Evolutionary conservation across 2,113 vertebrate genomes (phyloP).

Genomic region (Poeciliopsis retropinna): DNA sequence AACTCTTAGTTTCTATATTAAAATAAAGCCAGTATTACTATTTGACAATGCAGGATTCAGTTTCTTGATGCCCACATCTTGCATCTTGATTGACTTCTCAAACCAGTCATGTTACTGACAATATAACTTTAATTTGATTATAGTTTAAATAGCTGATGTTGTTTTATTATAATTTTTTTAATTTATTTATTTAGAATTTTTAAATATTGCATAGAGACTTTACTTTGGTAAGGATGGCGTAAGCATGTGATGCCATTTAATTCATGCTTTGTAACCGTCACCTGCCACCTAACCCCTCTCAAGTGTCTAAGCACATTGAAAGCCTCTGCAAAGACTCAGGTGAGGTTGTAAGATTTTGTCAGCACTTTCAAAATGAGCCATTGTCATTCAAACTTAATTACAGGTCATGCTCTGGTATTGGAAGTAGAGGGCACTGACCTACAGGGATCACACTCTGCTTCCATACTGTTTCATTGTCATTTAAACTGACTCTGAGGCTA

Average conservation of each 20-base stretch:
- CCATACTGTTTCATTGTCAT: slow-evolving; percentile 66
- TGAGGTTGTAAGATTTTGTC: slow-evolving; percentile 59
- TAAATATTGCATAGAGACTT: background rate
- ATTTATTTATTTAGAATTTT: background rate
- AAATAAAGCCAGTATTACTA: background rate
- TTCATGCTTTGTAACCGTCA: slow-evolving; percentile 14
- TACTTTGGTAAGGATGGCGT: background rate
- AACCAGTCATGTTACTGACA: background rate
- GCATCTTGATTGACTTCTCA: background rate
- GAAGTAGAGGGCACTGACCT: slow-evolving; percentile 52
- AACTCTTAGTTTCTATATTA: background rate
- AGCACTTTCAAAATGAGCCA: slow-evolving; percentile 60
- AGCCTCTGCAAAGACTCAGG: slow-evolving; percentile 21
- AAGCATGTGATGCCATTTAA: slow-evolving; percentile 5
- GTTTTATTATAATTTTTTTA: background rate
- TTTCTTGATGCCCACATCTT: background rate
- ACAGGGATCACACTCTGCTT: slow-evolving; percentile 53
- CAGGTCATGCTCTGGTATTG: slow-evolving; percentile 47
- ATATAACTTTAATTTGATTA: background rate
- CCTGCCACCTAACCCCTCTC: slow-evolving; percentile 24
- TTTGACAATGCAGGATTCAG: background rate
- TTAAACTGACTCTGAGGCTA: slow-evolving; percentile 50
- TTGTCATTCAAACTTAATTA: slow-evolving; percentile 72
- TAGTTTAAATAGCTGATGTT: background rate
- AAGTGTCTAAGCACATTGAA: slow-evolving; percentile 23